These are phyloP conservation scores for Colistium nudipinnis DNA, from an alignment of 2,113 vertebrate species.

Conservation along the genomic window DNA sequence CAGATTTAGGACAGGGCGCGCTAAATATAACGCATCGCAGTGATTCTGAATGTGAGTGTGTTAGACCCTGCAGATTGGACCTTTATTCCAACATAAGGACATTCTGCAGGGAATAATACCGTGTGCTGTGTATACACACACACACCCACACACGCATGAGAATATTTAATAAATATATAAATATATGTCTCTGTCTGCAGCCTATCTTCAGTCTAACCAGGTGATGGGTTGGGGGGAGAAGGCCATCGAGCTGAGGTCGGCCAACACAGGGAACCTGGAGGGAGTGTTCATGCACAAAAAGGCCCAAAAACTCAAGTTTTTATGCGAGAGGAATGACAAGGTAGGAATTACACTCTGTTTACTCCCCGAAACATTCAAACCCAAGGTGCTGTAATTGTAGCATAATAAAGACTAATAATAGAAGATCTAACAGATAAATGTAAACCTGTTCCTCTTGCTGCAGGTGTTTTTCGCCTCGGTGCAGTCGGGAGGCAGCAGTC, in stretches of 20 bases:
- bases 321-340: constrained; percentile 98
- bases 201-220: constrained; percentile 94
- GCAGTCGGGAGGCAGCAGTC: constrained; percentile 90
- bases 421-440: too few relatives aligned
- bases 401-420: too few relatives aligned
- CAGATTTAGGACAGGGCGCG: constrained; percentile 41
- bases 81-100: constrained; percentile 62
- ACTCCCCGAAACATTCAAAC: too few relatives aligned
- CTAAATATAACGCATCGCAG: constrained; percentile 45
- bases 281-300: constrained; percentile 97
- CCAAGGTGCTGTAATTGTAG: too few relatives aligned
- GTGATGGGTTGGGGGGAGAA: constrained; percentile 98
- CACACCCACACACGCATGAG: not conserved
- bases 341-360: constrained; percentile 63
- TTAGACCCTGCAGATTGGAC: constrained; percentile 45
- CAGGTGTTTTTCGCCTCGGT: constrained; percentile 95
- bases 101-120: constrained; percentile 42
- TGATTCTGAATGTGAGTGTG: constrained; percentile 13
- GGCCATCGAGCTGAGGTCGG: constrained; percentile 92
- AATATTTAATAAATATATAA: too few relatives aligned
- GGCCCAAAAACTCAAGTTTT: constrained; percentile 95
- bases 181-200: constrained; percentile 79
- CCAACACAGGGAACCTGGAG: constrained; percentile 88
- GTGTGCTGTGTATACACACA: not conserved
- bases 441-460: constrained; percentile 21